Percentiles rank a stretch among this genome's conserved stretches.
Conservation (phyloP, 2,797 vertebrate species). For the Tapirus indicus region DNA sequence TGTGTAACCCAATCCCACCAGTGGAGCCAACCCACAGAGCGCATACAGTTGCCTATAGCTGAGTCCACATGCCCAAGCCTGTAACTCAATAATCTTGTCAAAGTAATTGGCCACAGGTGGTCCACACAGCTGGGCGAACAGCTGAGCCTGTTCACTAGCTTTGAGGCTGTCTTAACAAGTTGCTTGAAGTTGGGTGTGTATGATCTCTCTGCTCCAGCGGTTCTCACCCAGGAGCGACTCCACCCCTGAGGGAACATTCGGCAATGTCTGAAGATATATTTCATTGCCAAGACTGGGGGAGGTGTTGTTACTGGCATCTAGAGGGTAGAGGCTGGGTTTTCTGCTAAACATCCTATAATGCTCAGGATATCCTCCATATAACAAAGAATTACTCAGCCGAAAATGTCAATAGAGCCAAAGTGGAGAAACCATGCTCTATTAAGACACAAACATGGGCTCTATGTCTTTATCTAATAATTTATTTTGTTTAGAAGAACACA, state of each 20-base stretch:
- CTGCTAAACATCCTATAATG: background rate
- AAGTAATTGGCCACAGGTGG: conserved; percentile 52
- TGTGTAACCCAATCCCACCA: background rate
- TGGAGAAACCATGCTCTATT: background rate
- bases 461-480: conserved; percentile 37
- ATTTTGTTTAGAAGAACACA: conserved; percentile 50
- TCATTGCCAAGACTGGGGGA: background rate
- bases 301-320: background rate
- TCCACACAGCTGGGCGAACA: conserved; percentile 39
- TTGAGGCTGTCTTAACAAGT: conserved; percentile 34
- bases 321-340: background rate
- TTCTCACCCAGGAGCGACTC: background rate
- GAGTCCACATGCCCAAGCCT: background rate
- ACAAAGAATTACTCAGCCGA: background rate
- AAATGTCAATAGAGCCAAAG: background rate
- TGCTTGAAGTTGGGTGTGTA: conserved; percentile 39
- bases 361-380: background rate
- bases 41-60: background rate
- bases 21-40: background rate
- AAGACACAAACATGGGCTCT: background rate
- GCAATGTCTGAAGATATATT: background rate
- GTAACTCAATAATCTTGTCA: conserved; percentile 49
- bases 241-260: background rate
- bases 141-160: conserved; percentile 43
- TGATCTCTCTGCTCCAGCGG: background rate